These are phyloP conservation scores for Orthosia gracilis DNA, from an alignment of 2,888 invertebrate species.

Conservation along the genomic window DNA sequence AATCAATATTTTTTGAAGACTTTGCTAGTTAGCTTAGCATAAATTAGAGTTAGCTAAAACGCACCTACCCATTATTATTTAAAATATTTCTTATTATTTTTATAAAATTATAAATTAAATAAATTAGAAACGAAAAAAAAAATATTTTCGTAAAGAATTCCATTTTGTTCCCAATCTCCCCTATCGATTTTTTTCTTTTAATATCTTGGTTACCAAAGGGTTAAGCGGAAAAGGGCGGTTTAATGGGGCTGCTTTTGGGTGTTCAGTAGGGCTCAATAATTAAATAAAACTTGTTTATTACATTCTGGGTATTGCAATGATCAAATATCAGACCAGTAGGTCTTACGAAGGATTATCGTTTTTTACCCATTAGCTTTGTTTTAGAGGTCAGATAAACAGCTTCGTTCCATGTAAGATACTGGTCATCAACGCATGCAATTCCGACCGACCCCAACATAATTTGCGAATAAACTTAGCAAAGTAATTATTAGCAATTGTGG, in stretches of 20 bases:
- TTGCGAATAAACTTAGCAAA: background rate
- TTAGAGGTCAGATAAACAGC: background rate
- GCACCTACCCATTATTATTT: too few relatives aligned
- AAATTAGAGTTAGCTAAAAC: too few relatives aligned
- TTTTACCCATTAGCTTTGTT: background rate
- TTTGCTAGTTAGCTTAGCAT: too few relatives aligned
- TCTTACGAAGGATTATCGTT: background rate
- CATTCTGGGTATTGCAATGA: background rate
- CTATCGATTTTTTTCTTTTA: slow-evolving; percentile 5
- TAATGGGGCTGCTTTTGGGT: background rate
- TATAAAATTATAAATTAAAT: too few relatives aligned
- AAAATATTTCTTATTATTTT: too few relatives aligned
- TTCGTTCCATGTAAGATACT: background rate
- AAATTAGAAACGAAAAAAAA: too few relatives aligned
- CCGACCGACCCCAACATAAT: background rate
- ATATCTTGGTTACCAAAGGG: slow-evolving; percentile 12
- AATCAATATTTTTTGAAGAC: background rate
- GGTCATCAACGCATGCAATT: background rate
- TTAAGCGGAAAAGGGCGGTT: background rate
- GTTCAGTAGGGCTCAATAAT: background rate
- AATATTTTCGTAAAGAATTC: background rate
- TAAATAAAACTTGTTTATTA: background rate
- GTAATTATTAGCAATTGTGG: too few relatives aligned
- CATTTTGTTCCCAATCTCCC: slow-evolving; percentile 24
- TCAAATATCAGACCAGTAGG: background rate